Conservation (phyloP, 2,888 invertebrate species). For the Crocallis elinguaria region DNA sequence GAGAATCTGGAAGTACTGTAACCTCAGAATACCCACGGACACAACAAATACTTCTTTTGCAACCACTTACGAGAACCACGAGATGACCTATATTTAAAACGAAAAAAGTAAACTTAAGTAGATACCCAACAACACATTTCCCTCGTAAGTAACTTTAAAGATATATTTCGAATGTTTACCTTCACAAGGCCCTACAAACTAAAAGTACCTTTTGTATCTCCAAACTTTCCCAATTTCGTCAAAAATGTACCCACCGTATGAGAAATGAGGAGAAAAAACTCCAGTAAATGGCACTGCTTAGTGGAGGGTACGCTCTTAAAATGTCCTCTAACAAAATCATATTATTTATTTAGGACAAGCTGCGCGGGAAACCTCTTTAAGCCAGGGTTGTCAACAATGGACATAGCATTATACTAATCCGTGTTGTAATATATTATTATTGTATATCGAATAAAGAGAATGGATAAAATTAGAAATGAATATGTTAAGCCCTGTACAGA, state of each 20-base stretch:
- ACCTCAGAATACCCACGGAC: too few species aligned
- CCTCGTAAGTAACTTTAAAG: background rate
- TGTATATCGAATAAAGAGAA: too few species aligned
- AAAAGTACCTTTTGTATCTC: conserved; percentile 36
- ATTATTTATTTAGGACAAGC: conserved; percentile 63
- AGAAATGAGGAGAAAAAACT: conserved; percentile 38
- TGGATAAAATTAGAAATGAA: too few species aligned
- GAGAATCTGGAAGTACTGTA: too few species aligned
- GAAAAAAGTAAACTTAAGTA: too few species aligned
- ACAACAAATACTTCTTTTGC: too few species aligned
- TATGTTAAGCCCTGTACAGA: too few species aligned
- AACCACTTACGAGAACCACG: too few species aligned
- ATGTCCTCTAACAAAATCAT: conserved; percentile 52
- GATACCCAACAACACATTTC: too few species aligned
- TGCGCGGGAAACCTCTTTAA: conserved; percentile 33
- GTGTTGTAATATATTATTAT: background rate
- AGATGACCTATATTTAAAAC: too few species aligned
- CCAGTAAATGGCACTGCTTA: conserved; percentile 29
- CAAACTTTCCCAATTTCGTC: conserved; percentile 55
- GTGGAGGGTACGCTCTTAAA: conserved; percentile 42
- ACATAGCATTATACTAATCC: background rate
- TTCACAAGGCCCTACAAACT: conserved; percentile 8
- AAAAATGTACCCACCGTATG: conserved; percentile 45
- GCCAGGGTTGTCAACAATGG: conserved; percentile 47
- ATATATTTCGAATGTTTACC: conserved; percentile 14